Percentiles rank a stretch among this genome's conserved stretches.
Evolutionary conservation across 2,113 vertebrate genomes (phyloP).

Genomic region (Anolis sagrei): DNA sequence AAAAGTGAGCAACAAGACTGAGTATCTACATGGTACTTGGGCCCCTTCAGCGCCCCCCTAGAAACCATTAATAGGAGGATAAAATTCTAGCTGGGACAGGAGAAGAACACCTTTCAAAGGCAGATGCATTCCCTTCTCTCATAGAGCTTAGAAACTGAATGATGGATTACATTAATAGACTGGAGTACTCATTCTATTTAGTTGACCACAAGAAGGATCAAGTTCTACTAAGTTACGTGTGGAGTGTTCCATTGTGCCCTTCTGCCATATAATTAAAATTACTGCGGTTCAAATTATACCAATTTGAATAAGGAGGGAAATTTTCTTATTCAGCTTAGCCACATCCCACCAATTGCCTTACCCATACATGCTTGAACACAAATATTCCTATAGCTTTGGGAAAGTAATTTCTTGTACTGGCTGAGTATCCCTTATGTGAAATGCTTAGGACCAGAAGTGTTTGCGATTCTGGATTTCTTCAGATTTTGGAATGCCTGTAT

Average conservation of each 20-base stretch:
- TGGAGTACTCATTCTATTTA: neutral
- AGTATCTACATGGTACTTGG: neutral
- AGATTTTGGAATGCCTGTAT: no score
- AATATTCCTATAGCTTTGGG: neutral
- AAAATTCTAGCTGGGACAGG: neutral
- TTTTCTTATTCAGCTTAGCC: neutral
- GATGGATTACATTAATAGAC: neutral
- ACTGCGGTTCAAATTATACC: neutral
- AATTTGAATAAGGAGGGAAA: neutral
- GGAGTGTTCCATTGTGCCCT: neutral
- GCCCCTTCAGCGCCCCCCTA: neutral
- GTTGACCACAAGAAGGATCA: neutral
- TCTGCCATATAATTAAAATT: neutral
- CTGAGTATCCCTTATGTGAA: no score
- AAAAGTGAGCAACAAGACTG: neutral
- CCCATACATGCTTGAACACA: neutral
- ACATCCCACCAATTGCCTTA: neutral
- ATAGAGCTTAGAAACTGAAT: neutral
- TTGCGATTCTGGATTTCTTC: no score
- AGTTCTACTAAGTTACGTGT: neutral
- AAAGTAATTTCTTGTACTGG: no score
- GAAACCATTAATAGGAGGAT: neutral
- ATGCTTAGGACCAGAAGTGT: no score
- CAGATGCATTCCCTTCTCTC: neutral
- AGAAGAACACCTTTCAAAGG: neutral